These are phyloP conservation scores for Antennarius maculatus DNA, from an alignment of 2,797 vertebrate genomes.

Conservation along the genomic window DNA sequence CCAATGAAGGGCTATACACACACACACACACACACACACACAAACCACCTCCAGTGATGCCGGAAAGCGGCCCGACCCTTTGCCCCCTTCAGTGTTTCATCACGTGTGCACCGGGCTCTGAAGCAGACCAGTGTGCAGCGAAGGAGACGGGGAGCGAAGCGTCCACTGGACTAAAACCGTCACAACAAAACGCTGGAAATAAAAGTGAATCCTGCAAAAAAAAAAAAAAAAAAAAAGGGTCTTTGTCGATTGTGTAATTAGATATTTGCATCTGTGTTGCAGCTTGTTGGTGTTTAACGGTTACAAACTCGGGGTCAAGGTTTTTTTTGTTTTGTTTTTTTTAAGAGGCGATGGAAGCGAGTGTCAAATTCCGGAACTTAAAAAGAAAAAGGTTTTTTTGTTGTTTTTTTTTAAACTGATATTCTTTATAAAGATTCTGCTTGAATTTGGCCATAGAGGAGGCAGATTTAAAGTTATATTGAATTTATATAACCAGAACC, in stretches of 20 bases:
- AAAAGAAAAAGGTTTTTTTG: too few relatives aligned
- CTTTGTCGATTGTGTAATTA: neutral
- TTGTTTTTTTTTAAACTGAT: too few relatives aligned
- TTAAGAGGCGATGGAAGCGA: neutral
- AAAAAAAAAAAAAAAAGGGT: too few relatives aligned
- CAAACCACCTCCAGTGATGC: constrained; percentile 22
- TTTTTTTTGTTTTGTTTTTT: too few relatives aligned
- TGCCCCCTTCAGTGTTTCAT: constrained; percentile 41
- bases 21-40: constrained; percentile 53
- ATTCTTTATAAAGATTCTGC: too few relatives aligned
- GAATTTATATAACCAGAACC: too few relatives aligned
- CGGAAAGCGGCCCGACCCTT: constrained; percentile 69
- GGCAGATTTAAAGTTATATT: too few relatives aligned
- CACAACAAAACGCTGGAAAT: constrained; percentile 36
- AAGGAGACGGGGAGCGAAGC: constrained; percentile 34
- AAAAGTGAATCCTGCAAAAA: constrained; percentile 26
- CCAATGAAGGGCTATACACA: constrained; percentile 73
- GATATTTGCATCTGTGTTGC: constrained; percentile 4
- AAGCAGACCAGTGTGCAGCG: constrained; percentile 40
- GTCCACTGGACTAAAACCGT: constrained; percentile 46
- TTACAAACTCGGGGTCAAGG: constrained; percentile 2
- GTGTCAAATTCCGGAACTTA: neutral
- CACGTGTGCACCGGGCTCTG: constrained; percentile 54
- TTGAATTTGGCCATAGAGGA: too few relatives aligned
- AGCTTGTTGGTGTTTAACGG: constrained; percentile 5